Conservation (phyloP, 2,113 vertebrate genomes). For the Prionailurus viverrinus region DNA sequence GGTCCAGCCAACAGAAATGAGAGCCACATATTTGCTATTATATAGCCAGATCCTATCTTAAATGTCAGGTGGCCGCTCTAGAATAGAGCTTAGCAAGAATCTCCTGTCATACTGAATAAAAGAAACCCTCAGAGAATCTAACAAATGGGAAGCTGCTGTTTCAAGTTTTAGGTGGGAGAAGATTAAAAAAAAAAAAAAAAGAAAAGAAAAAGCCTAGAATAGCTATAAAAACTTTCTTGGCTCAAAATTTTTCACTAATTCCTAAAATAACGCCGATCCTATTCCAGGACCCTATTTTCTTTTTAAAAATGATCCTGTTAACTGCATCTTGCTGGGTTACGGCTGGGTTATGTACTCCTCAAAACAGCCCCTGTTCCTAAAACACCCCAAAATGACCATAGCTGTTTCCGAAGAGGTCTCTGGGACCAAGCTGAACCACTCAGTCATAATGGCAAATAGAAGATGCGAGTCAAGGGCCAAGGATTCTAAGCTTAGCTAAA, state of each 20-base stretch:
- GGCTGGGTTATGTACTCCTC: neutral
- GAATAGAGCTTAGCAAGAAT: neutral
- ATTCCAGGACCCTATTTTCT: neutral
- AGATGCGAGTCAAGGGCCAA: neutral
- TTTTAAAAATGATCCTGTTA: neutral
- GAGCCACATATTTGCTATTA: neutral
- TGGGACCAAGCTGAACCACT: neutral
- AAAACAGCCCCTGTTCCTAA: neutral
- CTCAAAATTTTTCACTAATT: neutral
- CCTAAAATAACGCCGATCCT: neutral
- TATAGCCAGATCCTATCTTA: neutral
- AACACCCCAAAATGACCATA: neutral
- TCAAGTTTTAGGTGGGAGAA: neutral
- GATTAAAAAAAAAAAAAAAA: neutral
- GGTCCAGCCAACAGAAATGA: neutral
- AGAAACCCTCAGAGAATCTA: neutral
- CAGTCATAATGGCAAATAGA: neutral
- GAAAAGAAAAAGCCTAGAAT: neutral
- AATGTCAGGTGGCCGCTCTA: neutral
- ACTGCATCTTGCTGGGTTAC: neutral
- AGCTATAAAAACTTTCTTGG: neutral
- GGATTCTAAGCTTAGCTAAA: neutral
- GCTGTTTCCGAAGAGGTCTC: neutral
- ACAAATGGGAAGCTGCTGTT: neutral
- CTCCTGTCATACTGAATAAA: neutral